Conservation (phyloP, 2,888 invertebrate species). For the Conops quadrifasciatus region DNA sequence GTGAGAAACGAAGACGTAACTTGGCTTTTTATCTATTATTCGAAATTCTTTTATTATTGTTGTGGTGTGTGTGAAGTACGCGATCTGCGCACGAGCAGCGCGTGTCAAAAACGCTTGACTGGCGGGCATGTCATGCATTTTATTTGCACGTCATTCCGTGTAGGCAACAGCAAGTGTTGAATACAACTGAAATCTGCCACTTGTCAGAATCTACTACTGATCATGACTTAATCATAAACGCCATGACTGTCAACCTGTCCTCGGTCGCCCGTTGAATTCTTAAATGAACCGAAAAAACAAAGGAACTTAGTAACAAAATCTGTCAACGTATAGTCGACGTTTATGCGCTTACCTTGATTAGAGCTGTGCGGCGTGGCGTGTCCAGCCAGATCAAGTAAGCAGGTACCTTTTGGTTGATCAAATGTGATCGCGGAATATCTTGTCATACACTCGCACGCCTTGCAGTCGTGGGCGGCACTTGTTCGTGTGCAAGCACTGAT, state of each 20-base stretch:
- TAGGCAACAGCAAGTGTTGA: constrained; percentile 18
- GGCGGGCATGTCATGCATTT: not conserved
- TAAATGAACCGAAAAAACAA: not conserved
- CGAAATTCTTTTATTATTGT: constrained; percentile 27
- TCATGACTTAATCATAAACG: constrained; percentile 38
- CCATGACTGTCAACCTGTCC: constrained; percentile 2
- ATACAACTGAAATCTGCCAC: constrained; percentile 7
- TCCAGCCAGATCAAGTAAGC: constrained; percentile 17
- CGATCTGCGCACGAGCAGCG: constrained; percentile 13
- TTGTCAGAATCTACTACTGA: constrained; percentile 15
- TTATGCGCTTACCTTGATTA: not conserved
- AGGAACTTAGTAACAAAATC: constrained; percentile 2
- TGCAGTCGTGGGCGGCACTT: constrained; percentile 15
- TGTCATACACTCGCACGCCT: not conserved
- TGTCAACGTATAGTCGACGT: constrained; percentile 30
- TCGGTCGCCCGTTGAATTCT: not conserved
- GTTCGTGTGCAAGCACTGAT: not conserved
- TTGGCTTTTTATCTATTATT: constrained; percentile 2
- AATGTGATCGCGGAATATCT: not conserved
- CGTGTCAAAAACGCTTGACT: not conserved
- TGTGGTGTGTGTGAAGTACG: constrained; percentile 9
- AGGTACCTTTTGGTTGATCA: not conserved
- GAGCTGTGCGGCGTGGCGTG: not conserved
- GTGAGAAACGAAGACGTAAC: not conserved
- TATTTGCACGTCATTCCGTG: constrained; percentile 25